Evolutionary conservation across 2,888 invertebrate species (phyloP).

Genomic region (Cyaniris semiargus): DNA sequence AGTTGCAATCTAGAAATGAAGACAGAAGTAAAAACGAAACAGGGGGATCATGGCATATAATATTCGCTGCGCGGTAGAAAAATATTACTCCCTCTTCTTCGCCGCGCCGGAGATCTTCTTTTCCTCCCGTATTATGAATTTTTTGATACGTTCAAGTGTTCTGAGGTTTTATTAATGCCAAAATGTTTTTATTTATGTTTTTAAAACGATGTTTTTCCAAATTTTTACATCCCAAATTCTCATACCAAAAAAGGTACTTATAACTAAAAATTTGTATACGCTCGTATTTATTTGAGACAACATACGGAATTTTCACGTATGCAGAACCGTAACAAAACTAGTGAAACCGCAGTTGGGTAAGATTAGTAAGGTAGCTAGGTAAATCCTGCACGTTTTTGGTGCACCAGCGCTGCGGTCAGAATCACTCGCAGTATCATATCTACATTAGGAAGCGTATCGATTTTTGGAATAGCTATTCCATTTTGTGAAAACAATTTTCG

Average conservation of each 20-base stretch:
- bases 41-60: too few relatives aligned
- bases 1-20: background rate
- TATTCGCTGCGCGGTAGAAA: too few relatives aligned
- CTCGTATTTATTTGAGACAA: background rate
- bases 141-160: too few relatives aligned
- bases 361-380: slow-evolving; percentile 19
- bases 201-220: background rate
- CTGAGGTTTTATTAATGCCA: background rate
- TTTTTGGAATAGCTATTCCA: slow-evolving; percentile 1
- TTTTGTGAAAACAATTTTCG: slow-evolving; percentile 10
- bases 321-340: slow-evolving; percentile 1
- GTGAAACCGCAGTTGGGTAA: slow-evolving; percentile 8
- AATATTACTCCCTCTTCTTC: too few relatives aligned
- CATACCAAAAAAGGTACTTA: background rate
- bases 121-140: too few relatives aligned
- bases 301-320: background rate
- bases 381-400: slow-evolving; percentile 26
- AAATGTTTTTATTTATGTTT: background rate
- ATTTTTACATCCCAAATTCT: background rate
- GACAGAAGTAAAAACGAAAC: too few relatives aligned
- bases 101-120: too few relatives aligned
- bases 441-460: slow-evolving; percentile 26
- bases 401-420: slow-evolving; percentile 12
- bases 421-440: slow-evolving; percentile 19
- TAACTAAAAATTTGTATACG: background rate